These are phyloP conservation scores for Phoxinus dragarum DNA, from an alignment of 2,797 vertebrate genomes.

Conservation along the genomic window DNA sequence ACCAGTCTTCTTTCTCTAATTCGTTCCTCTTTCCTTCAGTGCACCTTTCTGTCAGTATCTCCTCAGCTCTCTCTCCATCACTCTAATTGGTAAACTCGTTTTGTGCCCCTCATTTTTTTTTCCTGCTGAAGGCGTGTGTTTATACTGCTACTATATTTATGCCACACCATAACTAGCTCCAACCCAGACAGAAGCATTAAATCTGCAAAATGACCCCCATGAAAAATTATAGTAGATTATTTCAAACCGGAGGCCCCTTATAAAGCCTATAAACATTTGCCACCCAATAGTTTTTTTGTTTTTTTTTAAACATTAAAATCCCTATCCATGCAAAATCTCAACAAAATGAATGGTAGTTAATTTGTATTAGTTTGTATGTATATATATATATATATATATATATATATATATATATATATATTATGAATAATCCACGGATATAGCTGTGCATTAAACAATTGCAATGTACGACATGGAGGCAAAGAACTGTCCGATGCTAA, in stretches of 20 bases:
- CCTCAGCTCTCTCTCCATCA: slow-evolving; percentile 56
- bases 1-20: slow-evolving; percentile 61
- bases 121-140: slow-evolving; percentile 13
- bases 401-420: too few relatives aligned
- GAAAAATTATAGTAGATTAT: slow-evolving; percentile 22
- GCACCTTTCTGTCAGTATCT: slow-evolving; percentile 59
- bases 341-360: neutral
- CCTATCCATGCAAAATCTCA: neutral
- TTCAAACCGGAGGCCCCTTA: slow-evolving; percentile 2
- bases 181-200: slow-evolving; percentile 32
- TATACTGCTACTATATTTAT: slow-evolving; percentile 41
- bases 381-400: too few relatives aligned
- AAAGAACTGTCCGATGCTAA: too few relatives aligned
- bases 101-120: slow-evolving; percentile 39
- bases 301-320: neutral
- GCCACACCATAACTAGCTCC: slow-evolving; percentile 38
- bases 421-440: too few relatives aligned
- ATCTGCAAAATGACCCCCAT: slow-evolving; percentile 29
- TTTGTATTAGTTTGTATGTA: too few relatives aligned
- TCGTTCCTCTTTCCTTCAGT: slow-evolving; percentile 63
- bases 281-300: neutral
- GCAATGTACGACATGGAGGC: too few relatives aligned
- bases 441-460: too few relatives aligned
- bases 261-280: slow-evolving; percentile 7
- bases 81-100: slow-evolving; percentile 63